Evolutionary conservation across 2,797 vertebrate genomes (phyloP).

Genomic region (Gymnoscopelus braueri): DNA sequence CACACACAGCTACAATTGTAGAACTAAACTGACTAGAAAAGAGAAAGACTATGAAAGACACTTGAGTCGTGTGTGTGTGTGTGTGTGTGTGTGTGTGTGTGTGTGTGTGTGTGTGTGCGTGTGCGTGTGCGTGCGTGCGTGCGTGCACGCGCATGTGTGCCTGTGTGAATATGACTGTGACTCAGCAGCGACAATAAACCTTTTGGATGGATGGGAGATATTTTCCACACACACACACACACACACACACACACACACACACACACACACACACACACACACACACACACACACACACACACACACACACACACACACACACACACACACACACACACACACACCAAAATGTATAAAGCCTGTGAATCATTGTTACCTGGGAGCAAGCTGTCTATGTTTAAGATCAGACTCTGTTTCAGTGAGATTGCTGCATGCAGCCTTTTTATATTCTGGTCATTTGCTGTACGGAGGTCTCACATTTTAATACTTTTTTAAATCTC

Average conservation of each 20-base stretch:
- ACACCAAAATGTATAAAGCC: conserved; percentile 44
- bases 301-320: conserved; percentile 31
- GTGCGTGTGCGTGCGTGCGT: background rate
- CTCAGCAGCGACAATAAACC: conserved; percentile 67
- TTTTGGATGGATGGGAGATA: conserved; percentile 49
- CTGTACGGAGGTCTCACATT: too few relatives aligned
- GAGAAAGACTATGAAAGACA: too few relatives aligned
- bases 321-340: conserved; percentile 37
- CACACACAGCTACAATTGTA: too few relatives aligned
- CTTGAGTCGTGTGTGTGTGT: conserved; percentile 9
- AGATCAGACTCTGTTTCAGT: conserved; percentile 31
- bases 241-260: conserved; percentile 36
- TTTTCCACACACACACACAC: conserved; percentile 66
- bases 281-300: conserved; percentile 32
- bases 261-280: conserved; percentile 35
- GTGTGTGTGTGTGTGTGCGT: conserved; percentile 17
- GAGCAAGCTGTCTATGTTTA: conserved; percentile 61
- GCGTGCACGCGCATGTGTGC: background rate
- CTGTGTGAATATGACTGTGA: conserved; percentile 45
- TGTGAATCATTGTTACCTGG: conserved; percentile 74
- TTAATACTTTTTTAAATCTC: background rate
- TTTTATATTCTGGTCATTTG: too few relatives aligned
- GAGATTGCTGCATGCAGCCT: too few relatives aligned
- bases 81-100: conserved; percentile 6
- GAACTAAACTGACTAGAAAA: too few relatives aligned